These are phyloP conservation scores for Anoura caudifer DNA, from an alignment of 2,113 vertebrate species.

Conservation along the genomic window DNA sequence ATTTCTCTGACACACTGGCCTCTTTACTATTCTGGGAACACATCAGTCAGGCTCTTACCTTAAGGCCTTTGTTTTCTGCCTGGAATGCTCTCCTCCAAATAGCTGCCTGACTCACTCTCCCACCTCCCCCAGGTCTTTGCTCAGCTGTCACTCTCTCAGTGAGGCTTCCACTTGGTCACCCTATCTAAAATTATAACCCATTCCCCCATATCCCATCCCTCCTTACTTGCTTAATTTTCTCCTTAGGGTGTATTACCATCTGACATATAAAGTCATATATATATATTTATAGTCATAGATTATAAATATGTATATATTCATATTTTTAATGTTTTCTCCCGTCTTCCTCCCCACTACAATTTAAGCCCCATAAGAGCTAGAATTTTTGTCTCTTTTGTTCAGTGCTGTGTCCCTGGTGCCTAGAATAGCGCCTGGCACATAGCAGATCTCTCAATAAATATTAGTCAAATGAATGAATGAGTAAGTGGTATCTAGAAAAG, in stretches of 20 bases:
- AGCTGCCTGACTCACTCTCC: constrained; percentile 51
- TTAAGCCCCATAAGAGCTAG: not conserved
- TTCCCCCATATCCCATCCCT: not conserved
- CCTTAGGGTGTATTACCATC: not conserved
- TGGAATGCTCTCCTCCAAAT: constrained; percentile 36
- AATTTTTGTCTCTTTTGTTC: constrained; percentile 18
- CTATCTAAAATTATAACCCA: not conserved
- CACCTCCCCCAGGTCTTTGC: constrained; percentile 36
- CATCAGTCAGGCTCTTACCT: constrained; percentile 13
- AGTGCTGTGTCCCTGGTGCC: not conserved
- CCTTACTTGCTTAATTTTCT: constrained; percentile 30
- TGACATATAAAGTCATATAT: not conserved
- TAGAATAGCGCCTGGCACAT: not conserved
- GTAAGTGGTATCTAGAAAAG: not conserved
- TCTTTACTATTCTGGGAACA: constrained; percentile 47
- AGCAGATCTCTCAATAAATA: not conserved
- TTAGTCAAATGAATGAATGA: constrained; percentile 13
- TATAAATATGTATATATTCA: not conserved
- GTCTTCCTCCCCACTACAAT: constrained; percentile 25
- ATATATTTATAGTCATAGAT: not conserved
- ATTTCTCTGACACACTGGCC: constrained; percentile 53
- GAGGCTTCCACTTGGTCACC: not conserved
- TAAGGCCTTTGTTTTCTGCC: constrained; percentile 41
- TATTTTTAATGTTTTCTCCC: constrained; percentile 3
- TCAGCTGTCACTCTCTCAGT: constrained; percentile 1